Percentiles rank a stretch among this genome's conserved stretches.
Evolutionary conservation across 1,140 invertebrate genomes (phyloP).

Genomic region (Zaprionus camerounensis): DNA sequence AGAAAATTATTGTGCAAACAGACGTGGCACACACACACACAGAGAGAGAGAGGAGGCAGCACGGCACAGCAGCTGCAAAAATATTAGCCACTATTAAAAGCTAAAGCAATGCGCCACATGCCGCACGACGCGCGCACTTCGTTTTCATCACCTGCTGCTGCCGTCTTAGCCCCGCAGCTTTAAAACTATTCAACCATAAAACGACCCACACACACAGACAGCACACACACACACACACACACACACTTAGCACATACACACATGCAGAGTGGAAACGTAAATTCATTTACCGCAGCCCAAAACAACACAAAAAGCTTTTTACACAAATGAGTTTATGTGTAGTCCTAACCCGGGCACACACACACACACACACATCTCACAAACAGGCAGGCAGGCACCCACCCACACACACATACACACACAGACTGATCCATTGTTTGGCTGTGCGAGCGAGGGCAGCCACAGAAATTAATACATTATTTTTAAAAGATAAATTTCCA

Average conservation of each 20-base stretch:
- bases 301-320: constrained; percentile 71
- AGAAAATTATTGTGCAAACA: constrained; percentile 76
- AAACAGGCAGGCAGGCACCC: background rate
- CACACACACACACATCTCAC: background rate
- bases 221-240: constrained; percentile 8
- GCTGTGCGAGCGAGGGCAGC: constrained; percentile 40
- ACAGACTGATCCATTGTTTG: background rate
- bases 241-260: background rate
- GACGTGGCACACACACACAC: constrained; percentile 31
- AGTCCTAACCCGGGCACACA: constrained; percentile 10
- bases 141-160: constrained; percentile 53
- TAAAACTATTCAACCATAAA: constrained; percentile 78
- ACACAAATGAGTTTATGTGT: constrained; percentile 79
- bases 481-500: constrained; percentile 81
- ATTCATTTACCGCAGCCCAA: constrained; percentile 70
- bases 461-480: constrained; percentile 82
- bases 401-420: background rate
- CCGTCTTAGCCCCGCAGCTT: constrained; percentile 57
- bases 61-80: constrained; percentile 43
- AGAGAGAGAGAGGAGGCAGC: constrained; percentile 5
- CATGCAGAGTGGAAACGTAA: constrained; percentile 61
- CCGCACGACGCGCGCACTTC: constrained; percentile 30
- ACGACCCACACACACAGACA: constrained; percentile 53
- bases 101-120: constrained; percentile 32
- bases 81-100: constrained; percentile 65